phyloP scores from a whole-genome alignment of 2,888 invertebrate species.

The Pharmacophagus antenor region DNA sequence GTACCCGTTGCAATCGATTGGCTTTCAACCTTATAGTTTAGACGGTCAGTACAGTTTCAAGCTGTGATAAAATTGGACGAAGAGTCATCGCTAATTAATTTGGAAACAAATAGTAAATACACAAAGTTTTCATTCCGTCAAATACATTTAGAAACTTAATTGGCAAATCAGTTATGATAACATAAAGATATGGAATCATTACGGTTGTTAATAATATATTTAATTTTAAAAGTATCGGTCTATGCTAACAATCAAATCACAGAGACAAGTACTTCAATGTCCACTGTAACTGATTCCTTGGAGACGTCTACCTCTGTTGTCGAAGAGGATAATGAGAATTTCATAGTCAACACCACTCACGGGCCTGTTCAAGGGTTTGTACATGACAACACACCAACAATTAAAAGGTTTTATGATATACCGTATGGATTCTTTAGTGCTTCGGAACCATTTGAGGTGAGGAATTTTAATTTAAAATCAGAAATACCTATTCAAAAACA shows the following conservation, averaged over 20 bases:
- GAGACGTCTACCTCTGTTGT: background rate
- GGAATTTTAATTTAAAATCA: background rate
- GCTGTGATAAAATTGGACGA: conserved; percentile 13
- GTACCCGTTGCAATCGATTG: conserved; percentile 32
- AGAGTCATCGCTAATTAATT: conserved; percentile 12
- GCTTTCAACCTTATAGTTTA: conserved; percentile 22
- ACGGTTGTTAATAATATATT: conserved; percentile 8
- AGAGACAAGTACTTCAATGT: background rate
- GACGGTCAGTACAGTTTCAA: conserved; percentile 19
- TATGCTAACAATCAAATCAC: background rate
- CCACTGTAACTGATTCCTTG: background rate
- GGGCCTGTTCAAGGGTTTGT: conserved; percentile 49
- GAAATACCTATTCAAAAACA: background rate
- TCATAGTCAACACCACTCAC: conserved; percentile 44
- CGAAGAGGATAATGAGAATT: background rate
- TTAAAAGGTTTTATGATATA: conserved; percentile 55
- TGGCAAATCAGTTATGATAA: background rate
- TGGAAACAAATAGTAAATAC: background rate
- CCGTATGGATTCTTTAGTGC: conserved; percentile 52
- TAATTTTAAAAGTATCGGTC: conserved; percentile 2
- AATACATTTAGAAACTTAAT: background rate
- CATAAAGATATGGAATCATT: conserved; percentile 8
- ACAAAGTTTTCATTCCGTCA: background rate
- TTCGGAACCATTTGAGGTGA: conserved; percentile 48
- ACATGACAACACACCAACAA: conserved; percentile 40